Evolutionary conservation across 2,113 vertebrate species (phyloP), one percentile per base, ranked within the genome.

Genomic region (Cnemophilus loriae): DNA sequence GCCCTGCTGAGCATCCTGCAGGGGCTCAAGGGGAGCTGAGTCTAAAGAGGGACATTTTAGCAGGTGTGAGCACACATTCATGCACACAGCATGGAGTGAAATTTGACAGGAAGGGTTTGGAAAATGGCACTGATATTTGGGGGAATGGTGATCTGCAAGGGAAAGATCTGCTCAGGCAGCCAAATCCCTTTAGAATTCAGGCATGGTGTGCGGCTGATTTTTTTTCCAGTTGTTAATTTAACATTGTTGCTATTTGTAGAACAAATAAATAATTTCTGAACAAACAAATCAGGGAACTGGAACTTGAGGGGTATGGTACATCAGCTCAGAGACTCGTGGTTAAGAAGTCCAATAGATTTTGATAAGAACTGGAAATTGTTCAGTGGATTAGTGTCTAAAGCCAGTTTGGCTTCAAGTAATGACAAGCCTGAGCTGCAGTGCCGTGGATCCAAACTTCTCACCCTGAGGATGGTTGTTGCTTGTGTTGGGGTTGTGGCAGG

Each of bases 311-410:
- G 52, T 32, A 33, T 96, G 75, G 79, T 93, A 84, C 83, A 93
- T 92, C 79, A 96, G 92, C 82, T 96, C 87, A 96, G 77, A 49
- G 69, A 70, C 76, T 96, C 30, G 10, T 87, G 87, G 64, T 86
- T 95, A 92, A 95, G 90, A 92, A 87, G 79, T 75, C 95, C 87
- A 64, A 44, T 88, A 95, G 92, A 86, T 95, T 94, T 88, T 93
- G 90, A 84, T 94, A 81, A 95, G 87, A 90, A 96, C 93, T 93
- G 90, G 80, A 94, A 92, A 96, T 97, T 94, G 85, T 96, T 95
- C 60, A 35, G 79, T 84, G 92, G 90, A 95, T 93, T 96, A 94
- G 79, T 37, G n/a, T 24, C 68, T 95, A 90, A 93, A 93, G 79
- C 85, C 61, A 95, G 60, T 86, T 81, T 89, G 79, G 90, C 85